Evolutionary conservation across 2,888 invertebrate species (phyloP), one percentile per base, ranked within the genome.

Genomic region (Drosophila mulleri): DNA sequence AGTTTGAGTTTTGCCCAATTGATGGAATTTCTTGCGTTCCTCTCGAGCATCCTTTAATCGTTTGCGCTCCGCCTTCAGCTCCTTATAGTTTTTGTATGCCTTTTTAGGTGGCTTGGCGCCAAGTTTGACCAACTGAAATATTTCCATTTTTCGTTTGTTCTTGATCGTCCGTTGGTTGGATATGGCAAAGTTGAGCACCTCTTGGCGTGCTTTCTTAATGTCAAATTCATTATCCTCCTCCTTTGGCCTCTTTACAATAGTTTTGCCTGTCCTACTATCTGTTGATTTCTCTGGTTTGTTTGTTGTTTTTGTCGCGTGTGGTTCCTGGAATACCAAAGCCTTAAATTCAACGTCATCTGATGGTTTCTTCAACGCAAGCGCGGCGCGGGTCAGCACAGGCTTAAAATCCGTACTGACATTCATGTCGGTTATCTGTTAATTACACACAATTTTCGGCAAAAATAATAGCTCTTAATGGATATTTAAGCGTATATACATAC

Each of bases 181-280:
- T 93, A 97, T 96, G 39, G 97, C 97, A 92, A 98, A 97, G 89
- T 96, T 97, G 9, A 97, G 95, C 6, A 98, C 95, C 91, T 98
- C 98, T 92, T 96, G 95, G 59, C 96, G 94, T 1, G 96, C 95
- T 86, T 94, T 95, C 82, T 96, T 96, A 84, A 98, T 95, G 82
- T 96, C 96, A 72, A 96, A 93, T 85, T 95, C 95, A 3, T 62
- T 35, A 18, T 67, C 52, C 3, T 47, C 37, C 7, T 18, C 23
- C 26, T 50, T 37, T 16, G 32, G 52, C 0, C 8, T 11, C 32
- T 32, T 32, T 32, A 11, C 9, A 14, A 16, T 47, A 67, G 29
- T 8, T 29, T 45, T 18, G 1, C 3, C 20, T 23, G 9, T 53
- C 0, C 6, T 23, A 44, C 6, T 26, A 39, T 4, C 39, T 39